Evolutionary conservation across 2,113 vertebrate species (phyloP), one percentile per base, ranked within the genome.

Genomic region (Scomber scombrus): DNA sequence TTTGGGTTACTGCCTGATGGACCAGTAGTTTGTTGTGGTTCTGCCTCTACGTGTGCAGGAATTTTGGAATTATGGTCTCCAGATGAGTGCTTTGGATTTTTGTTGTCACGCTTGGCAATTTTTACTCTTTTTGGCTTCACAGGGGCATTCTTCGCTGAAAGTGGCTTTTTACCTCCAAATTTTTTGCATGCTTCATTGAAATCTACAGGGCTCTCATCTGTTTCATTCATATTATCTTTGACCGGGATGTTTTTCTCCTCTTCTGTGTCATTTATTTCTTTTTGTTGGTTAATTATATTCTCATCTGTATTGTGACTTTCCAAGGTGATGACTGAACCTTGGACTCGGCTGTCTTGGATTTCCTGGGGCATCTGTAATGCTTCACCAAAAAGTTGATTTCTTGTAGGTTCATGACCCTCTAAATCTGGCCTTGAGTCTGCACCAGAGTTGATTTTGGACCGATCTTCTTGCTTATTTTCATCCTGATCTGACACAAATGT

Each of bases 91-190:
- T 77, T 63, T 3, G 31, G 23, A 1, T 31, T 84, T 64, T 79
- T 85, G 11, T 40, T 58, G 0, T 85, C 52, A n/a, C 54, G 11
- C 16, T 86, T 65, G 14, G 89, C 58, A 71, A 87, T 86, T 91
- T 90, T 94, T 11, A 87, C 85, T 86, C 92, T 87, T 84, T 94
- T 95, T 18, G 93, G 93, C 51, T 95, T 94, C 3, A 89, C 76
- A 1, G 93, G 94, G 5, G 69, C 29, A 31, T 18, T 90, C 60
- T 88, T 93, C 3, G 51, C 61, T n/a, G 61, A 49, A 34, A 26
- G 2, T 40, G 34, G 46, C 54, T 80, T 91, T 78, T 90, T 89
- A 19, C 90, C 82, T 19, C 81, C 88, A 68, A 93, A 94, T 82
- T 86, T 93, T 54, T 91, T 76, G 62, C 85, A 77, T 0, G 88